phyloP scores from a whole-genome alignment of 1,140 invertebrate genomes.

The Apis cerana region DNA sequence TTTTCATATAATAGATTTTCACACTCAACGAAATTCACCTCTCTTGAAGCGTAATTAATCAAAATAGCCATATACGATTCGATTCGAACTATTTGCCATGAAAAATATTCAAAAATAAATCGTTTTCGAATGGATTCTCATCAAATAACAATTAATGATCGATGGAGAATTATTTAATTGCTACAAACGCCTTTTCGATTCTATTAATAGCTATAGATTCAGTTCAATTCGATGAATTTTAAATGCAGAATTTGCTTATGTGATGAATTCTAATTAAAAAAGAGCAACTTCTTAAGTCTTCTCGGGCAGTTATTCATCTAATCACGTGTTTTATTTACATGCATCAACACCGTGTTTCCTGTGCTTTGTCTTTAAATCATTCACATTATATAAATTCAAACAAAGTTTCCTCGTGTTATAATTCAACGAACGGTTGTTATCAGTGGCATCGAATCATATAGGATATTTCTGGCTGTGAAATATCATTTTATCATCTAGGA shows the following conservation, averaged over 20 bases:
- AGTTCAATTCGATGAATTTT: too few relatives aligned
- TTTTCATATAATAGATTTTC: neutral
- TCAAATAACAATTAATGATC: neutral
- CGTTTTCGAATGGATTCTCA: neutral
- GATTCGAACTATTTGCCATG: neutral
- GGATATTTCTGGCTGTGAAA: slow-evolving; percentile 23
- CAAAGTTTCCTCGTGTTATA: neutral
- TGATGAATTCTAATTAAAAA: neutral
- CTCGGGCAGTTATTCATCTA: slow-evolving; percentile 3
- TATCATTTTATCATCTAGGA: slow-evolving; percentile 27
- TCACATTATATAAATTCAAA: slow-evolving; percentile 6
- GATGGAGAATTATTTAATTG: neutral
- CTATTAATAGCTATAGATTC: too few relatives aligned
- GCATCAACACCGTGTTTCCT: neutral
- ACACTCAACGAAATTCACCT: slow-evolving; percentile 8
- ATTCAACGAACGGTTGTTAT: slow-evolving; percentile 12
- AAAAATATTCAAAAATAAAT: neutral
- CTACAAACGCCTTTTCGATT: neutral
- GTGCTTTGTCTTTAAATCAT: neutral
- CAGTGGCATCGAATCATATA: slow-evolving; percentile 27
- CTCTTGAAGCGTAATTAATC: neutral
- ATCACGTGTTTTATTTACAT: slow-evolving; percentile 19
- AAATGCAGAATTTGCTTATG: neutral
- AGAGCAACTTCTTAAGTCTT: neutral
- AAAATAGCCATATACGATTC: neutral